phyloP scores from a whole-genome alignment of 1,140 invertebrate species.

The Choristoneura fumiferana region DNA sequence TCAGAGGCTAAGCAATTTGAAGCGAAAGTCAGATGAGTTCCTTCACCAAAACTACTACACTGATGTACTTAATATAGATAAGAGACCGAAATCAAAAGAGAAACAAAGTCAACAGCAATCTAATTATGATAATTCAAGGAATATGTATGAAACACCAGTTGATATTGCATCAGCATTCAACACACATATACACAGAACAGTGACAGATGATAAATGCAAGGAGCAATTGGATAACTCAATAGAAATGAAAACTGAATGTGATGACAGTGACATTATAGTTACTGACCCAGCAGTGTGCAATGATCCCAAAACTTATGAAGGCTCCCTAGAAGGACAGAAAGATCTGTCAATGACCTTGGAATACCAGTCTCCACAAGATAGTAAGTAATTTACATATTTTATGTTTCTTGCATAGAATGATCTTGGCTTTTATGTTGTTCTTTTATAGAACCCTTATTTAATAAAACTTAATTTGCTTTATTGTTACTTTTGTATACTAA shows the following conservation, averaged over 20 bases:
- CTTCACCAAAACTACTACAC: conserved; percentile 66
- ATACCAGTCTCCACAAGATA: conserved; percentile 67
- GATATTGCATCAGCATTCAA: conserved; percentile 59
- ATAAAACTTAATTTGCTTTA: not conserved
- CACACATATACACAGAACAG: conserved; percentile 41
- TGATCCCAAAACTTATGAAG: conserved; percentile 59
- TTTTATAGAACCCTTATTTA: no score
- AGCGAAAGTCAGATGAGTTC: conserved; percentile 74
- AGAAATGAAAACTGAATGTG: conserved; percentile 70
- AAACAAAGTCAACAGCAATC: conserved; percentile 54
- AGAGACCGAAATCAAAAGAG: conserved; percentile 65
- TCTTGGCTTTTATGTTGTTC: no score
- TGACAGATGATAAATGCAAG: conserved; percentile 49
- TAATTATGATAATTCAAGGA: conserved; percentile 61
- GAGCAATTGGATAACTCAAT: conserved; percentile 43
- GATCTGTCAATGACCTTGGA: conserved; percentile 49
- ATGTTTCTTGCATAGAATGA: not conserved
- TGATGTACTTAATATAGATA: conserved; percentile 58
- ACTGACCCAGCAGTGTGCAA: conserved; percentile 67
- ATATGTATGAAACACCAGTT: conserved; percentile 60
- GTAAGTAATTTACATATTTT: conserved; percentile 52
- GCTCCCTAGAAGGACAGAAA: conserved; percentile 54
- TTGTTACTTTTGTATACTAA: conserved; percentile 41
- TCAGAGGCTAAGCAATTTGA: conserved; percentile 67
- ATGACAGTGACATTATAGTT: conserved; percentile 69